phyloP scores from a whole-genome alignment of 30 jellyfish, hydroid and myxozoan genomes.

The Cassiopea xamachana region DNA sequence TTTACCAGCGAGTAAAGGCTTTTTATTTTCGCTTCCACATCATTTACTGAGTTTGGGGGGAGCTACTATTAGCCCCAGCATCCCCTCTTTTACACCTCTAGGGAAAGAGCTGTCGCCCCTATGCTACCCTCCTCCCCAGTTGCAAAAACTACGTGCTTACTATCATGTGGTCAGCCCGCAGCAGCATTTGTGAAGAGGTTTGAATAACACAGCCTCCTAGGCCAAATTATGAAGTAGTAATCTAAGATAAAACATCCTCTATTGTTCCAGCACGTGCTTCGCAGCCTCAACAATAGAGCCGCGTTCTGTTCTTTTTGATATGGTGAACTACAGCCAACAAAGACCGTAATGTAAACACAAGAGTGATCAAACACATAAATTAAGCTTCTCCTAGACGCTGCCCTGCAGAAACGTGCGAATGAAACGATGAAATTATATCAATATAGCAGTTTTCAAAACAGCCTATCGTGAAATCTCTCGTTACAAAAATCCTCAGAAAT shows the following conservation, averaged over 20 bases:
- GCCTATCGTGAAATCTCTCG: slow-evolving; percentile 2
- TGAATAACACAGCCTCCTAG: neutral
- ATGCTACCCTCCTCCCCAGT: too few relatives aligned
- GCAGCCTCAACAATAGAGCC: slow-evolving; percentile 12
- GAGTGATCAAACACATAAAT: neutral
- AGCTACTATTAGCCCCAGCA: too few relatives aligned
- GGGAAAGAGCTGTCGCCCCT: too few relatives aligned
- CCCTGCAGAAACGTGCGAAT: neutral
- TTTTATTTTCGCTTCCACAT: too few relatives aligned
- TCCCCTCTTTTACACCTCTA: too few relatives aligned
- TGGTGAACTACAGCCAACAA: neutral
- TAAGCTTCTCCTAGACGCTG: neutral
- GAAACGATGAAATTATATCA: neutral
- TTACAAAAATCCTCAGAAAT: slow-evolving; percentile 7
- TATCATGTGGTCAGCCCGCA: neutral
- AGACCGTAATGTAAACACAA: neutral
- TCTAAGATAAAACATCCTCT: neutral
- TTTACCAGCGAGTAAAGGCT: too few relatives aligned
- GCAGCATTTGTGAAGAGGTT: neutral
- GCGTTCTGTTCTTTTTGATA: neutral
- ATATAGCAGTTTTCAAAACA: neutral
- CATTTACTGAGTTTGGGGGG: too few relatives aligned
- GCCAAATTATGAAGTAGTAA: neutral
- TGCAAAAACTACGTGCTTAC: too few relatives aligned
- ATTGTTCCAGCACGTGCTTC: slow-evolving; percentile 20